phyloP scores from a whole-genome alignment of 2,888 invertebrate genomes.

The Hofmannophila pseudospretella region DNA sequence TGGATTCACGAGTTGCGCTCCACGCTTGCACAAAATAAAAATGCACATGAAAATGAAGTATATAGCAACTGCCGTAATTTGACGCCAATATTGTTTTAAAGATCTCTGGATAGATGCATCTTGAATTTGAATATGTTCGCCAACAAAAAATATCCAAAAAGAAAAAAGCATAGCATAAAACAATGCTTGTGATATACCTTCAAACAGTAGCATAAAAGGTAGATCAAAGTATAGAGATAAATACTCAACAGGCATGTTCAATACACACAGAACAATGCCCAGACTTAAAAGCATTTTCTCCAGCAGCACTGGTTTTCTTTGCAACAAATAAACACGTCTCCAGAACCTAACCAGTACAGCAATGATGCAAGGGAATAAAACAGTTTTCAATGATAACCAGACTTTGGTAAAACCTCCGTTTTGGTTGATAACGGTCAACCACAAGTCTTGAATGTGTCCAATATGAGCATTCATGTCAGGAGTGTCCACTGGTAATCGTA shows the following conservation, averaged over 20 bases:
- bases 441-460: conserved; percentile 88
- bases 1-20: conserved; percentile 96
- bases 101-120: conserved; percentile 88
- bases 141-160: conserved; percentile 99
- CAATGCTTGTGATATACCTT: conserved; percentile 96
- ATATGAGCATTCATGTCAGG: conserved; percentile 85
- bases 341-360: conserved; percentile 94
- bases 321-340: conserved; percentile 90
- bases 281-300: conserved; percentile 95
- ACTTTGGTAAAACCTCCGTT: conserved; percentile 99
- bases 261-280: conserved; percentile 88
- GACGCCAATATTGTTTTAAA: conserved; percentile 94
- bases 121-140: conserved; percentile 96
- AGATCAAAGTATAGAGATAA: conserved; percentile 92
- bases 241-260: conserved; percentile 96
- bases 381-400: conserved; percentile 95
- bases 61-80: conserved; percentile 93
- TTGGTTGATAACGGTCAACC: conserved; percentile 94
- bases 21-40: conserved; percentile 98
- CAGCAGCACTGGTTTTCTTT: conserved; percentile 91
- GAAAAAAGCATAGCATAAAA: conserved; percentile 97
- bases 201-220: conserved; percentile 96
- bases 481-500: conserved; percentile 89
- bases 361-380: conserved; percentile 93
- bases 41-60: conserved; percentile 94